Base-by-base conservation (phyloP, 2,797 vertebrate genomes). In the Phalloptychus januarius region DNA sequence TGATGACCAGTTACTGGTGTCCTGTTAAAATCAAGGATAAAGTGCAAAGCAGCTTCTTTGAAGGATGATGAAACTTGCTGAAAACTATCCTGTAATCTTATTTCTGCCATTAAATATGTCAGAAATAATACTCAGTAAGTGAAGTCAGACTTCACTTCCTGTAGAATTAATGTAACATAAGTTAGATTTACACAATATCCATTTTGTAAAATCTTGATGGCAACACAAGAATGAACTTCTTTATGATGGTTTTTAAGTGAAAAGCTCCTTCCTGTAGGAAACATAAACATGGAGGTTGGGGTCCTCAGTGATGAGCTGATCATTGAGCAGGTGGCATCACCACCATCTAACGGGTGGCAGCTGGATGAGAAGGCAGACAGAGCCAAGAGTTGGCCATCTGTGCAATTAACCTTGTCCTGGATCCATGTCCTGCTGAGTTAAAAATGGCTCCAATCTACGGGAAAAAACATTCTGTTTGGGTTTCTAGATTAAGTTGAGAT, bases 321-420 rank as follows among this genome's bases (percentile, higher is more conserved):
- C 63, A 12, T 4, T 65, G 33, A 65, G 63, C 63, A 65, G 63
- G 63, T 65, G 63, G 33, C 12, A 3, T 65, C 7, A 20, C 63
- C 23, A 23, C 36, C 33, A 65, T 65, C 18, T 38, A 38, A 38
- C 8, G 63, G 33, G 63, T 65, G 36, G 33, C 61, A 65, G 61
- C 61, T 65, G 61, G 20, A 65, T 65, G 33, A 65, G 61, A 23
- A 23, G 18, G 4, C 58, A 65, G 7, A 38, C 18, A 65, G 63
- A 65, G 63, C 63, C 36, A 65, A 65, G 33, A 23, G 1, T 65
- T 8, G 20, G 63, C 63, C 63, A 65, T 36, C 63, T 65, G 33
- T 65, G 36, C 18, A 65, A 65, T 65, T 65, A 65, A 65, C 63
- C 63, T 38, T 65, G 63, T 65, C 33, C 20, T 38, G 63, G 20